Percentiles rank a stretch among this genome's conserved stretches.
Conservation (phyloP, 1,140 invertebrate genomes). For the Calephelis nemesis region DNA sequence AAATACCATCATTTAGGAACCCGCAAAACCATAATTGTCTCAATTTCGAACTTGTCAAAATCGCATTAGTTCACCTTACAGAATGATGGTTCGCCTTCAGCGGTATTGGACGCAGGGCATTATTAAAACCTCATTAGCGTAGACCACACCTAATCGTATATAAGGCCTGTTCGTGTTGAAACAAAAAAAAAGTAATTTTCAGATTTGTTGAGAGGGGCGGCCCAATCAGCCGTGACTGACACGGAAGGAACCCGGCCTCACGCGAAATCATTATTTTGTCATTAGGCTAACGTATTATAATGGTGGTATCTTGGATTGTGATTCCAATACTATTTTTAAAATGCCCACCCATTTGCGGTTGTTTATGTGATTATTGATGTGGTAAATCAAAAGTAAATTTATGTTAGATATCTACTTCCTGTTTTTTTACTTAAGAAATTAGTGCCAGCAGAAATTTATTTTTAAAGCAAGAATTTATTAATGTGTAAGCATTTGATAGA, state of each 20-base stretch:
- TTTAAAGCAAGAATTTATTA: too few species aligned
- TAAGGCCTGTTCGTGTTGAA: constrained; percentile 58
- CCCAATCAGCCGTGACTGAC: constrained; percentile 69
- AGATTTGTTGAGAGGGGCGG: constrained; percentile 58
- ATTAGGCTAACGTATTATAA: constrained; percentile 55
- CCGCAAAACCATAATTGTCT: constrained; percentile 69
- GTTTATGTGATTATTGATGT: too few species aligned
- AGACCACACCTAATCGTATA: constrained; percentile 68
- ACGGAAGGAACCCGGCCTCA: constrained; percentile 64
- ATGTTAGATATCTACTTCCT: too few species aligned
- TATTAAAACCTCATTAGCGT: constrained; percentile 78
- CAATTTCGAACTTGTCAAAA: constrained; percentile 78
- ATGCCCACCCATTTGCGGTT: too few species aligned
- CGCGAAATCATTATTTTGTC: constrained; percentile 77
- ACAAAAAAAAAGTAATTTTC: constrained; percentile 72
- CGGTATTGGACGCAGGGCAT: constrained; percentile 63
- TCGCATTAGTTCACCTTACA: constrained; percentile 69
- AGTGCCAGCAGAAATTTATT: too few species aligned
- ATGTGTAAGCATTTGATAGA: too few species aligned
- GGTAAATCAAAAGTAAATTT: too few species aligned
- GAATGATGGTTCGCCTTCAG: constrained; percentile 63
- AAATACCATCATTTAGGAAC: constrained; percentile 65
- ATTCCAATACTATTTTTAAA: constrained; percentile 10
- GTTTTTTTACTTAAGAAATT: too few species aligned
- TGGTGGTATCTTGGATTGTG: constrained; percentile 31